phyloP scores from a whole-genome alignment of 1,140 invertebrate genomes.

The Theocolax elegans region DNA sequence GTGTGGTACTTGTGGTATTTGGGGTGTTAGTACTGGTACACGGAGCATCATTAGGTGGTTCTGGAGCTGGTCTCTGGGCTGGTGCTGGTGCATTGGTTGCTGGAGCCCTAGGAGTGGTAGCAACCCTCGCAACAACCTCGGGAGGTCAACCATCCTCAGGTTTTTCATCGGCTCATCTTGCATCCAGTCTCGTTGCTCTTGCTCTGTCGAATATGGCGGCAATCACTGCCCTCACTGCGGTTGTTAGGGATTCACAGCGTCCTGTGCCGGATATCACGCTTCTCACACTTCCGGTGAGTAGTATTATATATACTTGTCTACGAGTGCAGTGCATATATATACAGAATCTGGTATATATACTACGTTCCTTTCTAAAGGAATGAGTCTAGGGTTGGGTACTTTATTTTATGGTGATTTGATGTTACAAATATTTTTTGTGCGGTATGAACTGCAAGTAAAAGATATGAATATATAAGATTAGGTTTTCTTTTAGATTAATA shows the following conservation, averaged over 20 bases:
- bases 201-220: constrained; percentile 64
- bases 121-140: constrained; percentile 53
- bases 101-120: constrained; percentile 61
- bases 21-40: constrained; percentile 66
- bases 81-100: constrained; percentile 65
- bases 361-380: too few relatives aligned
- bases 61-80: constrained; percentile 68
- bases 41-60: constrained; percentile 62
- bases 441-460: too few relatives aligned
- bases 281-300: constrained; percentile 53
- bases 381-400: too few relatives aligned
- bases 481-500: too few relatives aligned
- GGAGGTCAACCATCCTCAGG: constrained; percentile 53
- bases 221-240: constrained; percentile 63
- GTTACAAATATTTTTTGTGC: too few relatives aligned
- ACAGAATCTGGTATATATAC: not conserved
- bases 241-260: constrained; percentile 62
- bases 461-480: too few relatives aligned
- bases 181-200: constrained; percentile 60
- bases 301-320: not conserved
- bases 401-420: too few relatives aligned
- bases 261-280: constrained; percentile 53
- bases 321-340: too few relatives aligned
- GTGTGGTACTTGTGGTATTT: constrained; percentile 66
- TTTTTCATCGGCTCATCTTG: constrained; percentile 61